Evolutionary conservation across 1,140 invertebrate species (phyloP).

Genomic region (Neomicropteryx cornuta): DNA sequence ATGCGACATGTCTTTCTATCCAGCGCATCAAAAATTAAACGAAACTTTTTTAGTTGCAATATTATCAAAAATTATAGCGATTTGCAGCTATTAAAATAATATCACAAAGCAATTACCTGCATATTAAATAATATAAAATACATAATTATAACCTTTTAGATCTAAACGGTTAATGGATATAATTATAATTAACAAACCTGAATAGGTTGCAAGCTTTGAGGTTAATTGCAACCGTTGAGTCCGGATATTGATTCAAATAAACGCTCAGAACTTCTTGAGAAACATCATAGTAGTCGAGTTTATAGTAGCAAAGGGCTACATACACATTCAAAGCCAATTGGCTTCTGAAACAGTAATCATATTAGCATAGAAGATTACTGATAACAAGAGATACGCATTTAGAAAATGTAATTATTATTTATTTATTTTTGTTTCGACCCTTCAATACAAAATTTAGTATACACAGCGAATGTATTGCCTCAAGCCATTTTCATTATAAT

Average conservation of each 20-base stretch:
- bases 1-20: no score
- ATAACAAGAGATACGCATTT: not conserved
- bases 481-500: constrained; percentile 22
- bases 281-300: constrained; percentile 86
- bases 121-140: no score
- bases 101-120: no score
- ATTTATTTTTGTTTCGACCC: not conserved
- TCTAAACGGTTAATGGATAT: no score
- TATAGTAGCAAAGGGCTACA: constrained; percentile 95
- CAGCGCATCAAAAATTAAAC: no score
- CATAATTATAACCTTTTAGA: no score
- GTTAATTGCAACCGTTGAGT: constrained; percentile 92
- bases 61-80: no score
- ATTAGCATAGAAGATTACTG: not conserved
- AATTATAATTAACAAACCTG: constrained; percentile 20
- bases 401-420: not conserved
- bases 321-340: constrained; percentile 94
- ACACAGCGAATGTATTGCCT: constrained; percentile 27
- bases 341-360: constrained; percentile 45
- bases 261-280: constrained; percentile 90
- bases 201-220: constrained; percentile 69
- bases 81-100: no score
- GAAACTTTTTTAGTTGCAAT: no score
- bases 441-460: constrained; percentile 14
- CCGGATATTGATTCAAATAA: constrained; percentile 86